Evolutionary conservation across 2,113 vertebrate species (phyloP), one percentile per base, ranked within the genome.

Genomic region (Anoplopoma fimbria): DNA sequence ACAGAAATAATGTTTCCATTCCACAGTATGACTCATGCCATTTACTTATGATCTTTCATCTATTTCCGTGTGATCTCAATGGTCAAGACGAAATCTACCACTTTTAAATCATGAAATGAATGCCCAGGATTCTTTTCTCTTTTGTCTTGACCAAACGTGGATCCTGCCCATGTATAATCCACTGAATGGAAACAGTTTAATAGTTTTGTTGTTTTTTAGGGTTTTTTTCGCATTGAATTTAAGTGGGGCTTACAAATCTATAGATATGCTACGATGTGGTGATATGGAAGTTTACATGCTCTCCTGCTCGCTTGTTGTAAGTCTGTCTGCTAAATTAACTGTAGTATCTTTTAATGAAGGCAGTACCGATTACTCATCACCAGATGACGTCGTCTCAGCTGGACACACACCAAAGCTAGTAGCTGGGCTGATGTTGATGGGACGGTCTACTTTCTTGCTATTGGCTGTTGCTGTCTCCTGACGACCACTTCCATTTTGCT

Each of bases 401-500:
- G 45, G 9, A 81, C 14, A 15, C 4, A 9, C 34, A 40, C 27
- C 31, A n/a, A 25, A 71, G 6, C 51, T 15, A 2, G 67, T 31
- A 13, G 14, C 10, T 5, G 42, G 2, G 19, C 15, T 13, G 3
- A 25, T 25, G 9, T 84, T 29, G 0, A 23, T 25, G n/a, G 21
- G 7, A 12, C 38, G 23, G 0, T 87, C 65, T 3, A 21, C 47
- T 31, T 61, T 67, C 25, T 45, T 64, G 33, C 62, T 81, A 27
- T 71, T 83, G 31, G 36, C 64, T 13, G 36, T 25, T 9, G 31
- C 25, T 1, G 47, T 68, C 45, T 82, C 77, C 55, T 69, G 78
- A 36, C 91, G 79, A 36, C 83, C 58, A 2, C 83, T 81, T 69
- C 68, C 85, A 62, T 83, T 85, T 12, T 75, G 79, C 14, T 87